A percentile compares a stretch with the other conserved stretches of the same genome.
These are phyloP conservation scores for Drosophila subquinaria DNA, from an alignment of 2,888 invertebrate genomes.

Conservation along the genomic window DNA sequence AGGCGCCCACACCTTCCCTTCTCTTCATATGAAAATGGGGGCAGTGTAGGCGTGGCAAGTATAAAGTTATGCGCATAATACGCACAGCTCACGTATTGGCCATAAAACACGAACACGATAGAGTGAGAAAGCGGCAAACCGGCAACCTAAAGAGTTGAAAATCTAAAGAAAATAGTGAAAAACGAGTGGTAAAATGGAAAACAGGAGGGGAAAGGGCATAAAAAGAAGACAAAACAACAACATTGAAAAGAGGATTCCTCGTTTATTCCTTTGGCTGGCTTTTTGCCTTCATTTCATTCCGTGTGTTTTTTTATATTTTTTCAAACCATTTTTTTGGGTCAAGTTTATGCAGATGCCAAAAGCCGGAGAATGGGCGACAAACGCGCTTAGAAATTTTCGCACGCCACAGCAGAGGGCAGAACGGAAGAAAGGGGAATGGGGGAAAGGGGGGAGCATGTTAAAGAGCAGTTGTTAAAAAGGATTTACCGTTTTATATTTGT, in stretches of 20 bases:
- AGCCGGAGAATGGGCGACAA: conserved; percentile 56
- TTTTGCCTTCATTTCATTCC: conserved; percentile 46
- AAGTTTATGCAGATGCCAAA: conserved; percentile 78
- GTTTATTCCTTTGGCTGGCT: conserved; percentile 44
- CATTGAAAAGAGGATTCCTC: conserved; percentile 60
- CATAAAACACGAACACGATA: conserved; percentile 60
- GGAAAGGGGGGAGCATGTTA: conserved; percentile 61
- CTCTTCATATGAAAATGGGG: background rate
- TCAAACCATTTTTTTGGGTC: conserved; percentile 63
- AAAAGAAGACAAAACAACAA: conserved; percentile 39
- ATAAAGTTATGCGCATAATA: conserved; percentile 78
- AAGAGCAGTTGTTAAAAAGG: conserved; percentile 81
- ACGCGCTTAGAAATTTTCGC: conserved; percentile 73
- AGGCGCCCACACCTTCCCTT: conserved; percentile 5
- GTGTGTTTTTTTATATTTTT: conserved; percentile 19
- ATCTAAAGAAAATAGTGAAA: conserved; percentile 64
- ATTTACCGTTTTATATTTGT: conserved; percentile 77
- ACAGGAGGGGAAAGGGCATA: background rate
- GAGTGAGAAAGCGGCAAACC: conserved; percentile 1
- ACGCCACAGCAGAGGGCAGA: conserved; percentile 31
- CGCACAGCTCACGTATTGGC: conserved; percentile 76
- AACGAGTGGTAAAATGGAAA: conserved; percentile 11
- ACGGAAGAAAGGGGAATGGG: background rate
- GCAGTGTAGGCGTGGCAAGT: conserved; percentile 45
- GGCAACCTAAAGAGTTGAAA: conserved; percentile 63